phyloP scores from a whole-genome alignment of 1,140 invertebrate species.

The Rhynchophorus ferrugineus region DNA sequence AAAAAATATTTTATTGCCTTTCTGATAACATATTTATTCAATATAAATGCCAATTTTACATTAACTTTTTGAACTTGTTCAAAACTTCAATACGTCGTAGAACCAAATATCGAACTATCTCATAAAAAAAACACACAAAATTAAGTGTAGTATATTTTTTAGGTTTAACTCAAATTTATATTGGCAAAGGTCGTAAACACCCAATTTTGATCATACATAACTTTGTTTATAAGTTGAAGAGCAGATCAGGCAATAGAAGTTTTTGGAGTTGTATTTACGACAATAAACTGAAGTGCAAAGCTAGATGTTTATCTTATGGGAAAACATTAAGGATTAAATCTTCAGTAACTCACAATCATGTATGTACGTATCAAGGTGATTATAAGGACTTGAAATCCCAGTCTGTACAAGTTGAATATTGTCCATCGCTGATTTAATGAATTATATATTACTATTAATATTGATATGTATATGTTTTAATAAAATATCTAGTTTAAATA shows the following conservation, averaged over 20 bases:
- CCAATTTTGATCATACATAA: constrained; percentile 19
- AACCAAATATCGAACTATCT: no score
- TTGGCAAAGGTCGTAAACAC: constrained; percentile 18
- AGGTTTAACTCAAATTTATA: constrained; percentile 3
- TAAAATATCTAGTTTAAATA: neutral
- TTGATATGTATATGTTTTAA: neutral
- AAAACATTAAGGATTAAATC: neutral
- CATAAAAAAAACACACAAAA: neutral
- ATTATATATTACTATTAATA: neutral
- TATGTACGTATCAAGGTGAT: neutral
- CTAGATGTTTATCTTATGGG: constrained; percentile 6
- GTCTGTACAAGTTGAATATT: neutral
- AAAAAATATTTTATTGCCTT: no score
- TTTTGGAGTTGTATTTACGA: constrained; percentile 15
- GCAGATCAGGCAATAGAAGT: constrained; percentile 1
- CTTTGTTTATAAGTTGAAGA: constrained; percentile 10
- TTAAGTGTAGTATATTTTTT: neutral
- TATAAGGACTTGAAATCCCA: neutral
- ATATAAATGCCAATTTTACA: no score
- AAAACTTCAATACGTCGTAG: no score
- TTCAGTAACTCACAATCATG: neutral
- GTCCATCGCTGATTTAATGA: neutral
- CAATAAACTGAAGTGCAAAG: constrained; percentile 20
- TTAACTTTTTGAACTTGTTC: no score
- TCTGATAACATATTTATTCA: no score